Evolutionary conservation across 2,113 vertebrate genomes (phyloP).

Genomic region (Dromiciops gliroides): DNA sequence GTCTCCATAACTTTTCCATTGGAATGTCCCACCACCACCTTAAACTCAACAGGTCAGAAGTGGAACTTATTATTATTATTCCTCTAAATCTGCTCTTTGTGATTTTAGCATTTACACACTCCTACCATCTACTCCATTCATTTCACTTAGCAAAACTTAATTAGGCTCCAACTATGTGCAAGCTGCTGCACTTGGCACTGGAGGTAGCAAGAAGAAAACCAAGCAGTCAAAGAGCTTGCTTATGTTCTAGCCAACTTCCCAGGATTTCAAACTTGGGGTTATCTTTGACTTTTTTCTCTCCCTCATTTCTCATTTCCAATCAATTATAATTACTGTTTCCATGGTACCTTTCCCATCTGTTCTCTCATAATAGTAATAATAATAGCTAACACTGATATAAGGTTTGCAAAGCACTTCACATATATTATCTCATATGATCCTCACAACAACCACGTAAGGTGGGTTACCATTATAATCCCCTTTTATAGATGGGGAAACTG

Average conservation of each 20-base stretch:
- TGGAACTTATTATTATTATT: background rate
- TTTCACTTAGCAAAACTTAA: background rate
- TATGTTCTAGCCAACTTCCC: background rate
- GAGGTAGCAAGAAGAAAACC: background rate
- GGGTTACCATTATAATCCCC: background rate
- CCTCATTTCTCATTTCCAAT: background rate
- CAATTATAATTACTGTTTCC: background rate
- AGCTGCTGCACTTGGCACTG: background rate
- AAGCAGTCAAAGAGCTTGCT: background rate
- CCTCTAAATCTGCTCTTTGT: background rate
- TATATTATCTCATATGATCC: background rate
- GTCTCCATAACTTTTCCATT: background rate
- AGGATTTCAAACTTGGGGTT: background rate
- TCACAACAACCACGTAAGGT: background rate
- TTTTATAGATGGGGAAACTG: background rate
- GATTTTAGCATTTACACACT: background rate
- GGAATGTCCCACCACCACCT: background rate
- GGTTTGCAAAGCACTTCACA: background rate
- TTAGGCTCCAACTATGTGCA: background rate
- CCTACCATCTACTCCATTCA: background rate
- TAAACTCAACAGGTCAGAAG: background rate
- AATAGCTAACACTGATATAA: background rate
- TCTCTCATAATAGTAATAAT: background rate
- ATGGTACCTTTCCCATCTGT: background rate
- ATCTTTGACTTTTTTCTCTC: background rate